phyloP scores from a whole-genome alignment of 2,113 vertebrate genomes.

The Pavo muticus region DNA sequence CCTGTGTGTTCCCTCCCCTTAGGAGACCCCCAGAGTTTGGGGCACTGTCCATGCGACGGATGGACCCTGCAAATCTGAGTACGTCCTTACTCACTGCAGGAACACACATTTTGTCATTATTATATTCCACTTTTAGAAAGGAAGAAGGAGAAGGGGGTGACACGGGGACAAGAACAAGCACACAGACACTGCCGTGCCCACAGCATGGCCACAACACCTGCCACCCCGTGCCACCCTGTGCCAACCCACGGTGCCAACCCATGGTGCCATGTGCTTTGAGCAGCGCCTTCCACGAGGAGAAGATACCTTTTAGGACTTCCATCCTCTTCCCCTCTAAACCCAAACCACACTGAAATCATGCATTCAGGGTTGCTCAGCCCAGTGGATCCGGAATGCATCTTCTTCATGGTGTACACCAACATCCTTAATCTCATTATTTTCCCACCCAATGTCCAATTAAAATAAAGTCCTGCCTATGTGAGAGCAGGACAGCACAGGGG shows the following conservation, averaged over 20 bases:
- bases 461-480: background rate
- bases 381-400: fast-evolving
- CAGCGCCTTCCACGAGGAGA: background rate
- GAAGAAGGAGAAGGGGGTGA: slow-evolving; percentile 10
- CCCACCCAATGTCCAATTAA: background rate
- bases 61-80: background rate
- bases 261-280: background rate
- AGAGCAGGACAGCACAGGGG: background rate
- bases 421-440: background rate
- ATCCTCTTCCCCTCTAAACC: background rate
- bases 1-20: slow-evolving; percentile 31
- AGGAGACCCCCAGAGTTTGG: background rate
- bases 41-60: background rate
- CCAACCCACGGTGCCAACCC: background rate
- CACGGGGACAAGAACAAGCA: background rate
- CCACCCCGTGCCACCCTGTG: too few species aligned
- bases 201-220: background rate
- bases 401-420: fast-evolving
- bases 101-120: fast-evolving
- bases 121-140: background rate
- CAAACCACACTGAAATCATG: background rate
- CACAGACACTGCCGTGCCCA: background rate
- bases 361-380: background rate
- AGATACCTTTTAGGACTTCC: fast-evolving
- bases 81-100: background rate